Evolutionary conservation across 64 coral and sea anemone genomes (phyloP).

Genomic region (Porites lutea): DNA sequence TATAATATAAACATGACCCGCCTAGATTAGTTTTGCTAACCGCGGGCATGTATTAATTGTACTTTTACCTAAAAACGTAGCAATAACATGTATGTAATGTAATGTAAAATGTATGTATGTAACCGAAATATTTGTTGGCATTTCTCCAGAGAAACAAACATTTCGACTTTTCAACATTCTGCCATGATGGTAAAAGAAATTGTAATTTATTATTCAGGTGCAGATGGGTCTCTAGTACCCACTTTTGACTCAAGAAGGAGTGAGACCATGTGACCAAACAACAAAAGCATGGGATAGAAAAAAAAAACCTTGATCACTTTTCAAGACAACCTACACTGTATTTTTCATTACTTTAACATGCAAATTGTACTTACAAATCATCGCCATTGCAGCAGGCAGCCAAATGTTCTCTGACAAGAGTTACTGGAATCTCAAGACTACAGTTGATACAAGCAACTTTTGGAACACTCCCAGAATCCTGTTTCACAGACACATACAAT

Average conservation of each 20-base stretch:
- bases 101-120: not conserved
- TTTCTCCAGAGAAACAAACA: slow-evolving; percentile 1
- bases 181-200: slow-evolving; percentile 11
- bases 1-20: slow-evolving; percentile 9
- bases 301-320: not conserved
- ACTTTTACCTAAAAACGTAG: slow-evolving; percentile 8
- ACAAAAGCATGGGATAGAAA: not conserved
- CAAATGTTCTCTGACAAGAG: slow-evolving; percentile 32
- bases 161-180: not conserved
- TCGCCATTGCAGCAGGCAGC: slow-evolving; percentile 4
- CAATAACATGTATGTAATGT: slow-evolving; percentile 6
- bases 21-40: not conserved
- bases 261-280: not conserved
- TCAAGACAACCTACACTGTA: slow-evolving; percentile 9
- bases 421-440: slow-evolving; percentile 37
- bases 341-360: slow-evolving; percentile 6
- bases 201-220: slow-evolving; percentile 6
- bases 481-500: not conserved
- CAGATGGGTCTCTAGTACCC: not conserved
- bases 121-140: slow-evolving; percentile 1
- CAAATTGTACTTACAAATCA: slow-evolving; percentile 2
- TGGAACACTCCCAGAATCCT: slow-evolving; percentile 10
- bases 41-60: slow-evolving; percentile 11
- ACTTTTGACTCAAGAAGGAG: not conserved
- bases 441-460: slow-evolving; percentile 36